Evolutionary conservation across 2,113 vertebrate genomes (phyloP), one percentile per base, ranked within the genome.

Genomic region (Hipposideros armiger): DNA sequence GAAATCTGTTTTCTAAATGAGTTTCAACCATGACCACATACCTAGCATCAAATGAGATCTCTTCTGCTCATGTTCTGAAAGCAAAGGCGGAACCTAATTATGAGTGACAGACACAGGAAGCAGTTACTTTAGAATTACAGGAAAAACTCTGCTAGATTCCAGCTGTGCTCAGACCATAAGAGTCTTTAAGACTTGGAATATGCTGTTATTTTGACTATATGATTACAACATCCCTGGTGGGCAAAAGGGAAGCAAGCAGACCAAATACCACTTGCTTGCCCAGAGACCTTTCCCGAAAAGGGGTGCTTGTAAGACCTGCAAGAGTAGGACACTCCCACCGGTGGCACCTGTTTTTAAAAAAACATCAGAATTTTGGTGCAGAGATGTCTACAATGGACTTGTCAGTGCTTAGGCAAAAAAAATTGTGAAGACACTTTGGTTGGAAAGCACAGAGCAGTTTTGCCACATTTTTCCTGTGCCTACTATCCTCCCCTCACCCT

Each of bases 401-500:
- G 77, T 95, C 96, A 97, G 60, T 83, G 89, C 96, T 94, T 92
- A 92, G 87, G 93, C 66, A 58, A 94, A 10, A 11, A 94, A 11
- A 11, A 11, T 50, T 15, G n/a, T 17, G 6, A 3, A 14, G 64
- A 62, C 40, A 88, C 97, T 97, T 97, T 98, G 96, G 97, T 90
- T 87, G 88, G 87, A 95, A 97, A 97, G 96, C 95, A 98, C 92
- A 97, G 72, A 88, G 85, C 80, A 92, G 86, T 97, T 98, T 52
- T 94, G 97, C 77, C 84, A 66, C 47, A 76, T 97, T 87, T 96
- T 52, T 95, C 78, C 86, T 92, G 76, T 95, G 93, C 96, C 94
- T 60, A 85, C 70, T 87, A 56, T 81, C 64, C 93, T 95, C 94
- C 95, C 47, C 94, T 80, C 2, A 19, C 69, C 74, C 95, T 97